Base-by-base conservation (phyloP, 1,140 invertebrate species). In the Drosophila pruinosa region DNA sequence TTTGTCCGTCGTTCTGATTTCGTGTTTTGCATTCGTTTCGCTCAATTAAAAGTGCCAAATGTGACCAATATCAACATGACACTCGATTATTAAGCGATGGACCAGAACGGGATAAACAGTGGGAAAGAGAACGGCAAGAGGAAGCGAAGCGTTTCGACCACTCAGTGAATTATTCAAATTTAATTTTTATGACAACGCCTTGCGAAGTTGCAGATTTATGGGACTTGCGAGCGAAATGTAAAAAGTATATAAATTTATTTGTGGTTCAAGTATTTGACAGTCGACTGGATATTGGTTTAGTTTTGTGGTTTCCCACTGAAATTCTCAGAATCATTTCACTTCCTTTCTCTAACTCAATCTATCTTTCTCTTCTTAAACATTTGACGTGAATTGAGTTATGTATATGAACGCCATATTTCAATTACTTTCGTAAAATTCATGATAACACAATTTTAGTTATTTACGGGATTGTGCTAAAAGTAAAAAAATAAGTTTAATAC, bases 21-120 rank as follows among this genome's bases (percentile, higher is more conserved):
- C 62, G 58, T 79, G 75, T 69, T 77, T 53, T 17, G 61, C 77
- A 85, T 88, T 86, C 77, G 81, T 64, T 68, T 50, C 78, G 74
- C 81, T 74, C 73, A 85, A 86, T 85, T 85, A 68, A 75, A 72
- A 67, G 78, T 77, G 82, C 68, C 77, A 85, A 85, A 77, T 74
- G 69, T 67, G 62, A 76, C 72, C 76, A 73, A 71, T 71, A 65
- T 59, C 41, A 73, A 76, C 77, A 77, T 73, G 78, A 80, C 78
- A 82, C 62, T 82, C 78, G 78, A 80, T 80, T 75, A 71, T 50
- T 78, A 63, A 72, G 62, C 74, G 72, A 59, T 41, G 45, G 7
- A 15, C n/a, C 22, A 21, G 39, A 28, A 57, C 31, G 31, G 8
- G 6, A 5, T 6, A 12, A 4, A 43, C 7, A 28, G 31, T 15